Evolutionary conservation across 2,888 invertebrate species (phyloP).

Genomic region (Drosophila antonietae): DNA sequence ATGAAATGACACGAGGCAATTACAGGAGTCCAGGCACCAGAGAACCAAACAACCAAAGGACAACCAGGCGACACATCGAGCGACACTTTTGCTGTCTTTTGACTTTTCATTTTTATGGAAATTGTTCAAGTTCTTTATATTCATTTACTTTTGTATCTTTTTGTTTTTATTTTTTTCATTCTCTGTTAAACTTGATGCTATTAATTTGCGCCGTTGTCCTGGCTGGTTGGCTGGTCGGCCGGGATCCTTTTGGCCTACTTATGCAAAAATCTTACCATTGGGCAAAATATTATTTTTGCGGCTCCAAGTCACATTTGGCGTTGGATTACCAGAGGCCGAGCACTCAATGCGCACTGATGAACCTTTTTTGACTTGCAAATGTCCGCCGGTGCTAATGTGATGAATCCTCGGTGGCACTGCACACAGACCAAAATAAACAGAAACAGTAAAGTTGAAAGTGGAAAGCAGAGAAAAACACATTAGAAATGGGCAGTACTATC

Average conservation of each 20-base stretch:
- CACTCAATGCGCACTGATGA: conserved; percentile 91
- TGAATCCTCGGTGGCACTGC: conserved; percentile 88
- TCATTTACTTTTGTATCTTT: conserved; percentile 56
- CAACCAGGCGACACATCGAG: not conserved
- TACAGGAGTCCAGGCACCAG: conserved; percentile 50
- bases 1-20: conserved; percentile 72
- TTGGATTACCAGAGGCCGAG: conserved; percentile 91
- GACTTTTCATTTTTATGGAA: conserved; percentile 77
- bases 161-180: conserved; percentile 4
- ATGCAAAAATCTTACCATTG: conserved; percentile 84
- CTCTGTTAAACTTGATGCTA: conserved; percentile 47
- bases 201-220: conserved; percentile 45
- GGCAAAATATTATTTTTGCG: conserved; percentile 85
- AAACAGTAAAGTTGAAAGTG: conserved; percentile 14
- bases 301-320: conserved; percentile 92
- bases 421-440: conserved; percentile 43
- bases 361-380: conserved; percentile 89
- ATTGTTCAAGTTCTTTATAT: conserved; percentile 70
- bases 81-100: conserved; percentile 37
- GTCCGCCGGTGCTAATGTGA: conserved; percentile 87
- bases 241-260: conserved; percentile 57
- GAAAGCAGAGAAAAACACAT: conserved; percentile 68
- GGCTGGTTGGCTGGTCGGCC: conserved; percentile 23
- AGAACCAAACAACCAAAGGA: conserved; percentile 20
- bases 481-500: conserved; percentile 58